Evolutionary conservation across 1,140 invertebrate species (phyloP).

Genomic region (Phortica variegata): DNA sequence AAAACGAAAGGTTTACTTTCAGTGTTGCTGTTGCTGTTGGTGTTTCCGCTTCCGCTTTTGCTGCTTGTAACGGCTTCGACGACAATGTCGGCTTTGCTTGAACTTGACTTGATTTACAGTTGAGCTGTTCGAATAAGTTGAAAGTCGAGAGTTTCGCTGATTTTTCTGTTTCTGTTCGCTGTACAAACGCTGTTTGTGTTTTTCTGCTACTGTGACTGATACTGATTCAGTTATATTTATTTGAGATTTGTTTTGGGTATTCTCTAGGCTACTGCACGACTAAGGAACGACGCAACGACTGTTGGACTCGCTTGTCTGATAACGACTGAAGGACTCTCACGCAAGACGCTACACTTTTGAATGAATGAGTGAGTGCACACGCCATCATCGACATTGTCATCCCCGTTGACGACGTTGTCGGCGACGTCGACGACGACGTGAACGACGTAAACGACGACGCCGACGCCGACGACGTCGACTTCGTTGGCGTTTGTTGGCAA

Average conservation of each 20-base stretch:
- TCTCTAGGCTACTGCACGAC: slow-evolving; percentile 57
- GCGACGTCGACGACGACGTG: slow-evolving; percentile 18
- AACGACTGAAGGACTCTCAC: slow-evolving; percentile 56
- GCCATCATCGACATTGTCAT: slow-evolving; percentile 9
- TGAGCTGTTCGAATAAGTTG: slow-evolving; percentile 10
- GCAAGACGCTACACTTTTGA: slow-evolving; percentile 52
- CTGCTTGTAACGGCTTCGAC: too few species aligned
- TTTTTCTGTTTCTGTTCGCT: slow-evolving; percentile 20
- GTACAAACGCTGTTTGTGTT: slow-evolving; percentile 3
- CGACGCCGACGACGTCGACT: slow-evolving; percentile 8
- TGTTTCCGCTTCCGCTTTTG: slow-evolving; percentile 11
- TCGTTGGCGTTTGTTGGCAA: neutral
- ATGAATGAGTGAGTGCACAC: slow-evolving; percentile 39
- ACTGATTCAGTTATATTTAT: slow-evolving; percentile 10
- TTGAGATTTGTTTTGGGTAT: slow-evolving; percentile 25
- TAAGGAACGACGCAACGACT: slow-evolving; percentile 57
- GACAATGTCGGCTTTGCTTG: too few species aligned
- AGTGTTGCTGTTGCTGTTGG: slow-evolving; percentile 1
- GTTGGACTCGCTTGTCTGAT: slow-evolving; percentile 57
- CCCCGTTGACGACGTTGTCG: slow-evolving; percentile 17
- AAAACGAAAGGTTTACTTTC: slow-evolving; percentile 5
- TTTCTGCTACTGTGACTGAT: slow-evolving; percentile 6
- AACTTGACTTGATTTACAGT: slow-evolving; percentile 2
- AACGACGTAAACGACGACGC: slow-evolving; percentile 1
- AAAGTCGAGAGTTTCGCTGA: slow-evolving; percentile 29